Base-by-base conservation (phyloP, 2,113 vertebrate genomes). In the Stercorarius parasiticus region DNA sequence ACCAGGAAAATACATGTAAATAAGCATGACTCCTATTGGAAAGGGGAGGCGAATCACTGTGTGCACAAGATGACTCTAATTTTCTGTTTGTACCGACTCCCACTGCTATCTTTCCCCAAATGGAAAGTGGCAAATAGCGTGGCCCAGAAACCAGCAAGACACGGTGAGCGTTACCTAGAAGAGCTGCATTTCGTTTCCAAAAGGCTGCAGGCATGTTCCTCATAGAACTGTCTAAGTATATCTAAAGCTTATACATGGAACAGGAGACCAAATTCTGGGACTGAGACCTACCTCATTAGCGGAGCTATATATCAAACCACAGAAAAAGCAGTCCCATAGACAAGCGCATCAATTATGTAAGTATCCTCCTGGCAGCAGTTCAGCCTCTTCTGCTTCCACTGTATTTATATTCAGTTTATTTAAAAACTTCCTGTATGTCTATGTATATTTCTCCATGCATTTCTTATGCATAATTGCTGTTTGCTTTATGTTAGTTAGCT, bases 311-410 rank as follows among this genome's bases (percentile, higher is more conserved):
- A 88, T 90, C 95, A 96, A 93, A 92, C 58, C 55, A 61, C 27
- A 89, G 78, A 86, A 91, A 91, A 95, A 87, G 62, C 23, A 50
- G 40, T 18, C 78, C 52, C 78, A 52, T 6, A 89, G 76, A 95
- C 20, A 58, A 81, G 66, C 5, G 2, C 58, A 82, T 95, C 86
- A 93, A 94, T 97, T 97, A 95, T 15, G 40, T 86, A 95, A 96
- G 90, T 94, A 95, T 47, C 47, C 71, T 82, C 47, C 74, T 82
- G 71, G 83, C 80, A 95, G 88, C 67, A 79, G 61, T 34, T 91
- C 71, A 93, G 86, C 42, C 58, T 93, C 70, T 82, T 85, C 76
- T 64, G 58, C 40, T 95, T 95, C 62, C 56, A 83, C 64, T 49
- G 62, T 77, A 93, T 96, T 94, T 94, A 96, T 52, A 94, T 59